phyloP scores from a whole-genome alignment of 2,797 vertebrate species.

The Sebastes kiyomatsui region DNA sequence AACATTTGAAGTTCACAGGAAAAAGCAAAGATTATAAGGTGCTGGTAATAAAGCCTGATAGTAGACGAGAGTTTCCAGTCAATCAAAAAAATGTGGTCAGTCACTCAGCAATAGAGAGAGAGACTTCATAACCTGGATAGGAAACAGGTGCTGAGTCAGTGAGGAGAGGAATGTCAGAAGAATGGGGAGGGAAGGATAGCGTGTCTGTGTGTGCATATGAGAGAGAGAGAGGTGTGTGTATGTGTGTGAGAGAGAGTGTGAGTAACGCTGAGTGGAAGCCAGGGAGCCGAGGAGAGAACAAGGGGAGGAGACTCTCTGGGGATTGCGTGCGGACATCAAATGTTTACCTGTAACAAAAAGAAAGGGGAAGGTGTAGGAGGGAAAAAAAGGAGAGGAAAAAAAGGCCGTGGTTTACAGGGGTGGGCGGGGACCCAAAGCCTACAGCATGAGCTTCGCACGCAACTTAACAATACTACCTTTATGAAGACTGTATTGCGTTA shows the following conservation, averaged over 20 bases:
- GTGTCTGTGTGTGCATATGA: conserved; percentile 51
- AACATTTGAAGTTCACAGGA: not conserved
- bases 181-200: conserved; percentile 64
- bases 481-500: conserved; percentile 83
- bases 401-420: conserved; percentile 87
- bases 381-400: conserved; percentile 77
- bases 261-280: conserved; percentile 74
- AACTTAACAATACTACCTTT: conserved; percentile 91
- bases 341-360: conserved; percentile 88
- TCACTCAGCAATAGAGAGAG: not conserved
- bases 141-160: conserved; percentile 86
- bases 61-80: not conserved
- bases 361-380: conserved; percentile 85
- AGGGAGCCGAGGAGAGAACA: conserved; percentile 70
- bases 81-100: not conserved
- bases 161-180: conserved; percentile 76
- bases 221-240: not conserved
- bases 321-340: conserved; percentile 86
- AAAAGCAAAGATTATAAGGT: not conserved
- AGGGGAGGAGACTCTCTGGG: conserved; percentile 76
- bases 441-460: conserved; percentile 89
- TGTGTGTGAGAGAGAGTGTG: conserved; percentile 50
- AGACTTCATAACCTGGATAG: conserved; percentile 35
- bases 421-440: conserved; percentile 82
- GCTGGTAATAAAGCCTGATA: not conserved